phyloP scores from a whole-genome alignment of 1,140 invertebrate species.

The Trichonephila clavata region DNA sequence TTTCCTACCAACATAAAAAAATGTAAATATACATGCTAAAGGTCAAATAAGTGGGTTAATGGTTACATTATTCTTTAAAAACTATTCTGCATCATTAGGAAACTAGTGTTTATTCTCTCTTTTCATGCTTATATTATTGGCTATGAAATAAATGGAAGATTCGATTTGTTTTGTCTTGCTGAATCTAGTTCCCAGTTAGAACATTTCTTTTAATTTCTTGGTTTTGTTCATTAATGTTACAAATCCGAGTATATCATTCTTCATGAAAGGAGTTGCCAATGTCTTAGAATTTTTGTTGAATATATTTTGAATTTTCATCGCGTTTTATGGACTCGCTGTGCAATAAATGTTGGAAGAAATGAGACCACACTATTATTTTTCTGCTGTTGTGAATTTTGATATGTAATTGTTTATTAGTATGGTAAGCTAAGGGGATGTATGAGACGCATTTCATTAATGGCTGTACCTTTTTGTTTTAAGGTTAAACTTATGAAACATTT shows the following conservation, averaged over 20 bases:
- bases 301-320: too few relatives aligned
- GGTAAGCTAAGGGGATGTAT: too few relatives aligned
- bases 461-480: too few relatives aligned
- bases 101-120: background rate
- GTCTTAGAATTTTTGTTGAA: too few relatives aligned
- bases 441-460: too few relatives aligned
- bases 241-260: background rate
- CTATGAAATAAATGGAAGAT: background rate
- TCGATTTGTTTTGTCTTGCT: background rate
- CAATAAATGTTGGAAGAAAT: too few relatives aligned
- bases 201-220: background rate
- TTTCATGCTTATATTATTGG: background rate
- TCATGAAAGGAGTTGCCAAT: too few relatives aligned
- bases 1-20: background rate
- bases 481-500: too few relatives aligned
- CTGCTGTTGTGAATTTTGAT: too few relatives aligned
- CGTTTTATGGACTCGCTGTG: too few relatives aligned
- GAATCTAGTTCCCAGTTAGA: background rate
- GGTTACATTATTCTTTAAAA: slow-evolving; percentile 14
- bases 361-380: too few relatives aligned
- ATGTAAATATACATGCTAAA: slow-evolving; percentile 16
- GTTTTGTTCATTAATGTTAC: background rate
- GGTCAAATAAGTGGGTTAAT: slow-evolving; percentile 34
- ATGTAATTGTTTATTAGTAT: too few relatives aligned
- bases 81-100: background rate